A percentile compares a stretch with the other conserved stretches of the same genome.
Conservation (phyloP, 2,113 vertebrate genomes). For the Sapayoa aenigma region DNA sequence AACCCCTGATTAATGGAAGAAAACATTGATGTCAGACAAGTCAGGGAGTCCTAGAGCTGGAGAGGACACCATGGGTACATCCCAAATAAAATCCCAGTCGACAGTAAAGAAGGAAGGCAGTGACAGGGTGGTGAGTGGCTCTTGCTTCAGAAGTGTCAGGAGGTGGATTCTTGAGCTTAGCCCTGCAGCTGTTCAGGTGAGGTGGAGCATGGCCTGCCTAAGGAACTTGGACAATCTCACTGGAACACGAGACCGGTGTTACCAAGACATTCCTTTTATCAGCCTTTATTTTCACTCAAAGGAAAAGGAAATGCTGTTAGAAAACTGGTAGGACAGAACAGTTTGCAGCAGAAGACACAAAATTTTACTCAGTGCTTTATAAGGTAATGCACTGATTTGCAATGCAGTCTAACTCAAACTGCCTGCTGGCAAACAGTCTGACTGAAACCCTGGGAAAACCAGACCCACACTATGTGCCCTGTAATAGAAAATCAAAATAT, state of each 20-base stretch:
- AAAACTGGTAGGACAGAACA: not conserved
- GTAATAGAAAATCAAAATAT: conserved; percentile 26
- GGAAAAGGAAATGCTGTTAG: not conserved
- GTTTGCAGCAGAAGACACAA: not conserved
- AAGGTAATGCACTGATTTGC: not conserved
- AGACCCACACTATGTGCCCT: not conserved
- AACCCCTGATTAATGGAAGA: not conserved
- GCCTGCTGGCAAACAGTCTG: not conserved
- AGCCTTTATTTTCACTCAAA: not conserved
- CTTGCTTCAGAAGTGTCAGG: not conserved
- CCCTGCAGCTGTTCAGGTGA: not conserved
- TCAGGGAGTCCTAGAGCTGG: not conserved
- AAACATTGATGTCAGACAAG: not conserved
- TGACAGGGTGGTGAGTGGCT: not conserved
- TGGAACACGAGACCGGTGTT: not conserved
- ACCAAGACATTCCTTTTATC: not conserved
- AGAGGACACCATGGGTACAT: not conserved
- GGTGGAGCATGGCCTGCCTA: not conserved
- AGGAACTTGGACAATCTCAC: not conserved
- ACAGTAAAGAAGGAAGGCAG: not conserved
- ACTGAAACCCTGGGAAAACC: conserved; percentile 39
- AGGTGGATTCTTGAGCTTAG: not conserved
- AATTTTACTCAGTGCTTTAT: not conserved
- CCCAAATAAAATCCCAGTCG: not conserved
- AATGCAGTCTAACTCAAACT: not conserved